Percentiles rank a stretch among this genome's conserved stretches.
phyloP scores from a whole-genome alignment of 2,797 vertebrate species.

The Benthosema pterotum region DNA sequence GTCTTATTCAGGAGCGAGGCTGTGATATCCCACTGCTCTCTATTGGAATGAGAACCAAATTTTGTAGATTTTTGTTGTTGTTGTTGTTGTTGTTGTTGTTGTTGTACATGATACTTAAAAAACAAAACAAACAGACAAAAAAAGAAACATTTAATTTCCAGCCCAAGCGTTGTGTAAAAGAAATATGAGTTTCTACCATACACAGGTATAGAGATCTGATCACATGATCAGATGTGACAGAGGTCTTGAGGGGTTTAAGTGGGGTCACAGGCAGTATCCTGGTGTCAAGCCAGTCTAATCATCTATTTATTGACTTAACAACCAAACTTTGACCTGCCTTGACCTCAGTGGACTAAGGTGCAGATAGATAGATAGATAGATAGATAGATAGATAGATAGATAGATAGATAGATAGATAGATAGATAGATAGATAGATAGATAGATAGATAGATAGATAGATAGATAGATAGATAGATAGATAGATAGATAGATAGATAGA shows the following conservation, averaged over 20 bases:
- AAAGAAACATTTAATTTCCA: too few relatives aligned
- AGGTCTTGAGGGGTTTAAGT: slow-evolving; percentile 81
- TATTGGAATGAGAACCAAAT: too few relatives aligned
- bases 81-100: too few relatives aligned
- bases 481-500: background rate
- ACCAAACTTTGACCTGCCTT: slow-evolving; percentile 44
- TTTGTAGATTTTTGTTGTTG: too few relatives aligned
- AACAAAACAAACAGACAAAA: too few relatives aligned
- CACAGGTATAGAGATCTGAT: slow-evolving; percentile 47
- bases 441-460: slow-evolving; percentile 13
- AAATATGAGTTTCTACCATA: too few relatives aligned
- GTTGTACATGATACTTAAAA: too few relatives aligned
- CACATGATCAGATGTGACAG: slow-evolving; percentile 83
- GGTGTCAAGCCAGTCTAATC: slow-evolving; percentile 77
- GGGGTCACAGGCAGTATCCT: slow-evolving; percentile 79
- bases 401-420: slow-evolving; percentile 44
- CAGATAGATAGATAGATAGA: slow-evolving; percentile 8
- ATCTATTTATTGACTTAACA: slow-evolving; percentile 76
- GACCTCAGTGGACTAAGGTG: slow-evolving; percentile 15
- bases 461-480: background rate
- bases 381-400: slow-evolving; percentile 3
- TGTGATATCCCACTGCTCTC: background rate
- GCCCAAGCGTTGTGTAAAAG: background rate
- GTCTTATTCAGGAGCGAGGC: slow-evolving; percentile 31
- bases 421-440: slow-evolving; percentile 48